These are phyloP conservation scores for Paracentrotus lividus DNA, from an alignment of 53 echinoderm and acorn worm genomes.

Conservation along the genomic window DNA sequence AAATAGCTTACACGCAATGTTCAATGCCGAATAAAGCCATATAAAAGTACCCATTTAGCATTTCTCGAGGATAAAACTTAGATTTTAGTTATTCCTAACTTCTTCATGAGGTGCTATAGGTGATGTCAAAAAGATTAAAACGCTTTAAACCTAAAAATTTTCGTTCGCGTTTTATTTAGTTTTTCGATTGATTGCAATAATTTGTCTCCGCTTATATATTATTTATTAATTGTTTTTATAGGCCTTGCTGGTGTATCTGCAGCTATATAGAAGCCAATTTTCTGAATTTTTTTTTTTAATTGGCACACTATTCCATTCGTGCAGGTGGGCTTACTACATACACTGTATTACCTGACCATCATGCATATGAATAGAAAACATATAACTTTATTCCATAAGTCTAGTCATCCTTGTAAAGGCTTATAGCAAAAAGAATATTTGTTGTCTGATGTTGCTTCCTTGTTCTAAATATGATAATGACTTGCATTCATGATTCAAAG, in stretches of 20 bases:
- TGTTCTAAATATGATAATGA: slow-evolving; percentile 9
- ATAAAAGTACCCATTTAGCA: not conserved
- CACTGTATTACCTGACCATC: not conserved
- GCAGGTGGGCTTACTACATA: not conserved
- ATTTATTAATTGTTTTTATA: too few relatives aligned
- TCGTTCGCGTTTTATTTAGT: not conserved
- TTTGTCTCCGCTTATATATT: too few relatives aligned
- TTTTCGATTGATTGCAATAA: too few relatives aligned
- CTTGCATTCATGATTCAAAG: slow-evolving; percentile 23
- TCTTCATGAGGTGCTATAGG: too few relatives aligned
- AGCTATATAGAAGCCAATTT: too few relatives aligned
- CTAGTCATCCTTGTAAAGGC: not conserved
- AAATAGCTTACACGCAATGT: not conserved
- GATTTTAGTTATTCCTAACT: not conserved
- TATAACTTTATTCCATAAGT: not conserved
- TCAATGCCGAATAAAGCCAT: not conserved
- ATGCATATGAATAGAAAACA: not conserved
- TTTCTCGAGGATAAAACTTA: not conserved
- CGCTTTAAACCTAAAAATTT: too few relatives aligned
- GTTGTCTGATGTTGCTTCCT: not conserved
- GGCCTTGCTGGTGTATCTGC: too few relatives aligned
- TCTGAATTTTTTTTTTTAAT: not conserved
- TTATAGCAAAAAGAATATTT: not conserved
- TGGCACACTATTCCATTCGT: not conserved
- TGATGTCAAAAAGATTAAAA: too few relatives aligned